Conservation (phyloP, 2,888 invertebrate genomes). For the Netelia virgata region DNA sequence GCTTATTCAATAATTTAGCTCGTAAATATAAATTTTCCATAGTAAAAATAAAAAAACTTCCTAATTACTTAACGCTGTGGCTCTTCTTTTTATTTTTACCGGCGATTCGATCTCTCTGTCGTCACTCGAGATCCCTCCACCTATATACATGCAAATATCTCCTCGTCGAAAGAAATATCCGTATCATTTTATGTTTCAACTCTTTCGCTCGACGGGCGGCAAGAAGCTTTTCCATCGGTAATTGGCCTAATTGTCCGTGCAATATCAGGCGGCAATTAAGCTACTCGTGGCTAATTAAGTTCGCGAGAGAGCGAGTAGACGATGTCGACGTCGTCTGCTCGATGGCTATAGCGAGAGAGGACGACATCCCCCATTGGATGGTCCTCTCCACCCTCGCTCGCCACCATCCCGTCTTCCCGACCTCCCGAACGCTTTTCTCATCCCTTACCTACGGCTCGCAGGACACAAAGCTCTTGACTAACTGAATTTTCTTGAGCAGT, state of each 20-base stretch:
- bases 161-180: conserved; percentile 43
- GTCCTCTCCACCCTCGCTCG: conserved; percentile 48
- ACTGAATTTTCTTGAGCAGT: conserved; percentile 85
- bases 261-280: conserved; percentile 81
- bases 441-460: conserved; percentile 71
- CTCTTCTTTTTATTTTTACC: neutral
- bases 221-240: conserved; percentile 71
- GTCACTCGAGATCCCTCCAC: conserved; percentile 21
- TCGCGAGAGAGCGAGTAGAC: conserved; percentile 63
- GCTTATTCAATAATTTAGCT: too few species aligned
- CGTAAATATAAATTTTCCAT: too few species aligned
- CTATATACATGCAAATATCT: neutral
- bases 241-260: conserved; percentile 80
- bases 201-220: conserved; percentile 58
- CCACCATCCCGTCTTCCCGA: conserved; percentile 69
- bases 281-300: conserved; percentile 71
- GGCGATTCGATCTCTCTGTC: neutral
- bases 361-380: conserved; percentile 51
- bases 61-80: too few species aligned
- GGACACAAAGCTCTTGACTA: conserved; percentile 84
- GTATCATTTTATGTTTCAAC: conserved; percentile 61
- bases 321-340: conserved; percentile 62
- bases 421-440: conserved; percentile 71
- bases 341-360: conserved; percentile 69
- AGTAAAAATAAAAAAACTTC: too few species aligned